phyloP scores from a whole-genome alignment of 2,113 vertebrate genomes.

The Hydropotes inermis region DNA sequence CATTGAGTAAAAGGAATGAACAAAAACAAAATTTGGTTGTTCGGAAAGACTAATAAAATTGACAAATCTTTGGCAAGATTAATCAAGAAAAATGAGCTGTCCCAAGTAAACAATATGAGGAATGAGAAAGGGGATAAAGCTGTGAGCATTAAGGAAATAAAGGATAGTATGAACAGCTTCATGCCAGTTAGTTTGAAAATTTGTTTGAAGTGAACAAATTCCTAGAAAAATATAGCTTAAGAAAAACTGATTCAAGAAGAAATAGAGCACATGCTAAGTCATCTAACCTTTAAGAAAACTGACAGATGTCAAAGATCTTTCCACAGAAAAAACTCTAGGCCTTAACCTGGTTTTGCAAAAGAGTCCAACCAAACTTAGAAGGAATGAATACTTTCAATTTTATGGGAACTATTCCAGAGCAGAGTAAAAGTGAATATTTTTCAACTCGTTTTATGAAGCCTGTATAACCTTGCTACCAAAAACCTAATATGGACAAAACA shows the following conservation, averaged over 20 bases:
- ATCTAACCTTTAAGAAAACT: neutral
- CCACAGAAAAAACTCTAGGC: neutral
- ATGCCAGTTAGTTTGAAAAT: neutral
- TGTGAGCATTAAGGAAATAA: neutral
- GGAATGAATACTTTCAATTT: neutral
- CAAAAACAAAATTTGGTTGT: neutral
- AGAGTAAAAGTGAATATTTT: neutral
- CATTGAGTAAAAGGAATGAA: neutral
- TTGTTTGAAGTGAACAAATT: neutral
- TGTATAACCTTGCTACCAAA: neutral
- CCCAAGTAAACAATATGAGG: neutral
- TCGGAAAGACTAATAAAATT: slow-evolving; percentile 9
- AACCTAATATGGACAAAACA: neutral
- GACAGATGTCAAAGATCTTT: neutral
- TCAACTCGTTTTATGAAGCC: neutral
- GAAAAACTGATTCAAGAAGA: neutral
- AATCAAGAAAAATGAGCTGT: neutral
- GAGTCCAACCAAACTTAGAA: neutral
- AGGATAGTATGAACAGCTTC: neutral
- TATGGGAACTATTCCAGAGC: neutral
- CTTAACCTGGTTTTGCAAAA: neutral
- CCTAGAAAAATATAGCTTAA: neutral
- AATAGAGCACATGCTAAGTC: neutral
- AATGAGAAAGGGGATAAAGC: neutral
- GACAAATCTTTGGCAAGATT: neutral